Evolutionary conservation across 2,113 vertebrate genomes (phyloP), one percentile per base, ranked within the genome.

Genomic region (Psettodes erumei): DNA sequence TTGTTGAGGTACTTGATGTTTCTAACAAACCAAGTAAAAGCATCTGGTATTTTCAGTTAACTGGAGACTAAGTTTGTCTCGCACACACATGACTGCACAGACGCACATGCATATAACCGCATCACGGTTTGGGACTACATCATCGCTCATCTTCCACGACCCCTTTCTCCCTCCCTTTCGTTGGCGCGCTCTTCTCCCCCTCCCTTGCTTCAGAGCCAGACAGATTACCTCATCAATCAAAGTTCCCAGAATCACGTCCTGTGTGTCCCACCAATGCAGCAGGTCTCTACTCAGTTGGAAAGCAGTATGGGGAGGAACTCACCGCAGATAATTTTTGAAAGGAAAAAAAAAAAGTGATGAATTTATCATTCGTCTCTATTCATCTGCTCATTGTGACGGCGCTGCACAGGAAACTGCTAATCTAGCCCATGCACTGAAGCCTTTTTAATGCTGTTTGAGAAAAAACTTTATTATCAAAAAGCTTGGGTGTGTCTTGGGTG

Each of bases 181-280:
- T 54, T 23, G 61, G 43, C 58, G 62, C 79, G 50, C 67, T 71
- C 64, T 32, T 56, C 54, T 71, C 77, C 69, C 66, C 76, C 81
- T 86, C 80, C 64, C 71, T 75, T n/a, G 75, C 82, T 59, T 71
- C 53, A 40, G 63, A 88, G 84, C 86, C 88, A 90, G 87, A 89
- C 88, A 86, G 79, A 89, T 90, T 87, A 88, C 87, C 86, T 92
- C 86, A 92, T 89, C 90, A 93, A 87, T 92, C 85, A 86, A 76
- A 84, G 78, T 90, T 89, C 85, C 83, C 67, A 87, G 89, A 86
- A 85, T 80, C 73, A 86, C 59, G 32, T 84, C 81, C 73, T 84
- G 35, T 32, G 40, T 60, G 48, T 80, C 70, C 78, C 66, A 88
- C 70, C 58, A 70, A 48, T 47, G 63, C 75, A 28, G 73, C 55